Percentiles rank a stretch among this genome's conserved stretches.
Evolutionary conservation across 2,113 vertebrate genomes (phyloP).

Genomic region (Gymnarchus niloticus): DNA sequence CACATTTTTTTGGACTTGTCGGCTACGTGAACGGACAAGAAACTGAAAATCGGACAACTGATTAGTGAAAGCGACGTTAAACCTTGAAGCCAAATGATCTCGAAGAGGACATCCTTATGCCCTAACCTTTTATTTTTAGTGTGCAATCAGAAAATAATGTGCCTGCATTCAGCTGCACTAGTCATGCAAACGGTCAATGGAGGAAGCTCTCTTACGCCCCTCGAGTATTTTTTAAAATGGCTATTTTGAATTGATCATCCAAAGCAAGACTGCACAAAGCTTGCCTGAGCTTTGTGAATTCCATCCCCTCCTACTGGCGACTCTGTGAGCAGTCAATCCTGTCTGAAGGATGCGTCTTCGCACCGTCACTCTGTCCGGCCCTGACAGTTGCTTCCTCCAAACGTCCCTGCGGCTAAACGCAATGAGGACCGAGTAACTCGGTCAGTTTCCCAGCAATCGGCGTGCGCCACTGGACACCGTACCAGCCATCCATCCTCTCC

Average conservation of each 20-base stretch:
- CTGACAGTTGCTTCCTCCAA: conserved; percentile 32
- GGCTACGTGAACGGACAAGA: neutral
- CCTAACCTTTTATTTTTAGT: neutral
- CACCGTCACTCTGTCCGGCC: neutral
- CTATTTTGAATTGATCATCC: neutral
- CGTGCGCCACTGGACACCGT: conserved; percentile 31
- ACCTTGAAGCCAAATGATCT: neutral
- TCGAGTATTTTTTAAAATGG: neutral
- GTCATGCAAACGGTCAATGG: neutral
- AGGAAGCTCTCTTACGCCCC: neutral
- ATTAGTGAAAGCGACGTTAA: neutral
- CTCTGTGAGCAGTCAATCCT: neutral
- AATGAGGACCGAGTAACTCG: conserved; percentile 37
- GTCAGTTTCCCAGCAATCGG: conserved; percentile 30
- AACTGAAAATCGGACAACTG: neutral
- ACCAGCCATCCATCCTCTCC: conserved; percentile 12
- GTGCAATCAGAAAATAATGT: neutral
- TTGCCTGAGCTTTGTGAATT: neutral
- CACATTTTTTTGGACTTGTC: neutral
- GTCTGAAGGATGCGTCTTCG: conserved; percentile 25
- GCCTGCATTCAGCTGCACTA: neutral
- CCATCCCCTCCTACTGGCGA: neutral
- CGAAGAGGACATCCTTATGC: neutral
- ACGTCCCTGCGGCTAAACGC: conserved; percentile 38
- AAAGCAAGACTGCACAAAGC: neutral